phyloP scores from a whole-genome alignment of 2,888 invertebrate species.

The Drosophila crucigera region DNA sequence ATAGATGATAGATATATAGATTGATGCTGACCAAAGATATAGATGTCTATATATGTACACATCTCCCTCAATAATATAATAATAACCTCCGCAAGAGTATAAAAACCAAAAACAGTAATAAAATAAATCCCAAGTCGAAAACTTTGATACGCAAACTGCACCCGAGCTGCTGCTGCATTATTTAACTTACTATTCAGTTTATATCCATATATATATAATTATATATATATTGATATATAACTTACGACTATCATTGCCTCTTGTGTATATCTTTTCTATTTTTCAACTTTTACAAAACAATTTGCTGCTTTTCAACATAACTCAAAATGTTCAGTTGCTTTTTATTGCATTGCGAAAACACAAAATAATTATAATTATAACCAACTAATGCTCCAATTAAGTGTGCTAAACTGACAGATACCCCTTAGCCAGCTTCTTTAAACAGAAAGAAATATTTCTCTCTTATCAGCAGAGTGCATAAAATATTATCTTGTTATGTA shows the following conservation, averaged over 20 bases:
- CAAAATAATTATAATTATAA: constrained; percentile 27
- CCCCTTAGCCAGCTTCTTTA: background rate
- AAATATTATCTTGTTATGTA: background rate
- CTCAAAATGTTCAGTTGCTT: constrained; percentile 27
- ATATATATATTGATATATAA: background rate
- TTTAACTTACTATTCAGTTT: constrained; percentile 14
- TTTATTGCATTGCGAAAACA: constrained; percentile 21
- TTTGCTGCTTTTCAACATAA: constrained; percentile 62
- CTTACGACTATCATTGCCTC: constrained; percentile 9
- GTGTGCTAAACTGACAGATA: background rate
- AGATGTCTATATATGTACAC: no score
- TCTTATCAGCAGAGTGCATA: background rate
- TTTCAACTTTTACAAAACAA: constrained; percentile 34
- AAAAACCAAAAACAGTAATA: background rate
- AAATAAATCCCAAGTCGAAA: background rate
- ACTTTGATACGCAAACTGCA: constrained; percentile 80
- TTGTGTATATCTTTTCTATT: constrained; percentile 6
- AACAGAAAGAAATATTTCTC: background rate
- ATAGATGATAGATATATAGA: no score
- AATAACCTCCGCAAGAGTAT: background rate
- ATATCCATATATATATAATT: background rate
- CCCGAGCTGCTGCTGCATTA: constrained; percentile 40
- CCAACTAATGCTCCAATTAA: background rate
- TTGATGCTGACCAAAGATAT: background rate
- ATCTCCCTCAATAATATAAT: background rate